phyloP scores from a whole-genome alignment of 2,888 invertebrate genomes.

The Xiphydria camelus region DNA sequence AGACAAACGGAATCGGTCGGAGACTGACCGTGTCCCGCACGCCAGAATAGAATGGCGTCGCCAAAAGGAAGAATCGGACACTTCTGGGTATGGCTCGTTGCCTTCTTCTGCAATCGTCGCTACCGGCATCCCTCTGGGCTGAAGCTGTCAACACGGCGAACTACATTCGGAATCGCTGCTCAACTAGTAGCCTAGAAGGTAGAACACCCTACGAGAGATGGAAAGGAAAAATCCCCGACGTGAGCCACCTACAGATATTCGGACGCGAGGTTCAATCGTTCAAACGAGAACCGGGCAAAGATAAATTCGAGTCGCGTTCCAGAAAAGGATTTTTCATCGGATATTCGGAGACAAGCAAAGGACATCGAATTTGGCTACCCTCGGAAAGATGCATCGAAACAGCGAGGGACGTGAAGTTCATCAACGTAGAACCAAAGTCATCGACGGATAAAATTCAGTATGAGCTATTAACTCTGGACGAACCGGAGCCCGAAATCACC shows the following conservation, averaged over 20 bases:
- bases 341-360: conserved; percentile 33
- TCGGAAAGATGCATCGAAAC: conserved; percentile 1
- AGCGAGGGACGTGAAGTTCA: conserved; percentile 15
- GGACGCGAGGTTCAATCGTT: conserved; percentile 35
- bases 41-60: conserved; percentile 27
- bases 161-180: conserved; percentile 43
- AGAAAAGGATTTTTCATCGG: conserved; percentile 34
- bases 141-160: conserved; percentile 48
- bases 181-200: conserved; percentile 31
- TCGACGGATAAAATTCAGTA: no score
- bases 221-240: conserved; percentile 17
- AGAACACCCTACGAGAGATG: conserved; percentile 40
- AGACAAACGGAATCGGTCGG: conserved; percentile 19
- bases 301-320: conserved; percentile 23
- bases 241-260: conserved; percentile 24
- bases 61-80: conserved; percentile 39
- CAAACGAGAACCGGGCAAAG: conserved; percentile 41
- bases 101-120: no score
- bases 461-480: no score
- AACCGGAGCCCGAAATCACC: no score
- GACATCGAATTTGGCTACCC: conserved; percentile 37
- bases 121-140: no score
- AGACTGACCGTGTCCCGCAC: conserved; percentile 19
- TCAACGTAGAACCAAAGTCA: no score
- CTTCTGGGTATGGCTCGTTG: conserved; percentile 31